Base-by-base conservation (phyloP, 2,888 invertebrate species). In the Athalia rosae region DNA sequence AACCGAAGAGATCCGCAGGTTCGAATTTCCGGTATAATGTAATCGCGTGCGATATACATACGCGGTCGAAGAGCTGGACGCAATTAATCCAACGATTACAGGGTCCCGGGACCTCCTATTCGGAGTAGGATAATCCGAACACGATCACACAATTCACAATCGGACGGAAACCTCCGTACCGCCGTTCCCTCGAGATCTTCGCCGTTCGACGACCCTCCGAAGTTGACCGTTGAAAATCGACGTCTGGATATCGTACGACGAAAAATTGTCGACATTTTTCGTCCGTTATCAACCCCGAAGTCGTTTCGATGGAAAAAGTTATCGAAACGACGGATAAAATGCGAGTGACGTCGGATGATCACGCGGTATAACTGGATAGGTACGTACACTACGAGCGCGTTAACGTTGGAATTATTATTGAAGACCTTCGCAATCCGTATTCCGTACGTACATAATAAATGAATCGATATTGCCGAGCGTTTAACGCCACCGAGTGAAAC, bases 11-110 rank as follows among this genome's bases (percentile, higher is more conserved):
- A 28, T 28, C 28, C n/a, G n/a, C n/a, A 1, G 28, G 28, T 28
- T 28, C 28, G 28, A n/a, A n/a, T n/a, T 28, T 28, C 28, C 28
- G 28, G 28, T 28, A 28, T 28, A 28, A 28, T 28, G n/a, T n/a
- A 28, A 28, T 28, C n/a, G n/a, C n/a, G n/a, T n/a, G 71, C 47
- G 59, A 71, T 74, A 61, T 48, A 41, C 48, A 15, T 58, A 58
- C 71, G 45, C 50, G 58, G 13, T 28, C 50, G 53, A 41, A 11
- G 71, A 43, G 43, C 56, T 81, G 83, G 83, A 81, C 83, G 81
- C 86, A 88, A 89, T 89, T 89, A 89, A 89, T 89, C 89, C 88
- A 87, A 86, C 89, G 89, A 88, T 89, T 88, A 89, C 89, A 88
- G 86, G 84, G 85, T 82, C 83, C 82, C 82, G 85, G 88, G 83